A percentile compares a stretch with the other conserved stretches of the same genome.
Conservation (phyloP, 1,140 invertebrate genomes). For the Atopsyche davidsoni region DNA sequence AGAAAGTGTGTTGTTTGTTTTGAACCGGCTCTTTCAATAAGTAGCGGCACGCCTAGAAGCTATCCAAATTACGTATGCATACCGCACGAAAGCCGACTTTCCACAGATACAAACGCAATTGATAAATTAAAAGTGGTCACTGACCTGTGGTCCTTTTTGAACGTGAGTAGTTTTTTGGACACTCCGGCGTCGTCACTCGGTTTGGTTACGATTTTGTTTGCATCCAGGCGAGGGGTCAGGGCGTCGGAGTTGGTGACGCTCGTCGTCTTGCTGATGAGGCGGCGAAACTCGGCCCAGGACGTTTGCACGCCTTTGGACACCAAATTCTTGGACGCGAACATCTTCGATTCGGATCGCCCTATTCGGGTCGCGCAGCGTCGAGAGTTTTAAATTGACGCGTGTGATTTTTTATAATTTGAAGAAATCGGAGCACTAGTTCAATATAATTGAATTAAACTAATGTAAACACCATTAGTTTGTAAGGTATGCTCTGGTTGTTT, state of each 20-base stretch:
- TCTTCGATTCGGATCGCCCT: too few relatives aligned
- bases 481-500: too few relatives aligned
- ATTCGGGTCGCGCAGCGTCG: too few relatives aligned
- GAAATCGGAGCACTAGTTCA: too few relatives aligned
- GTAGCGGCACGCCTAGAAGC: neutral
- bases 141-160: conserved; percentile 51
- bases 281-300: conserved; percentile 44
- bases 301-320: conserved; percentile 39
- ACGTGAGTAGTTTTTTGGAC: conserved; percentile 43
- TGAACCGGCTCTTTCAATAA: neutral
- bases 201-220: conserved; percentile 29
- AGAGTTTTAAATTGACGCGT: too few relatives aligned
- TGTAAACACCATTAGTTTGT: too few relatives aligned
- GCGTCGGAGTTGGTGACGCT: conserved; percentile 53
- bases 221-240: conserved; percentile 45
- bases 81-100: too few relatives aligned
- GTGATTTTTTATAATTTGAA: too few relatives aligned
- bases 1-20: neutral
- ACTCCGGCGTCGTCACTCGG: conserved; percentile 38
- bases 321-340: conserved; percentile 44
- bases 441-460: too few relatives aligned
- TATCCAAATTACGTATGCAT: too few relatives aligned
- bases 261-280: conserved; percentile 51
- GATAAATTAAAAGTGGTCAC: conserved; percentile 35
- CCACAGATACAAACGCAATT: too few relatives aligned